Conservation (phyloP, 2,888 invertebrate species). For the Drosophila hamatofila region DNA sequence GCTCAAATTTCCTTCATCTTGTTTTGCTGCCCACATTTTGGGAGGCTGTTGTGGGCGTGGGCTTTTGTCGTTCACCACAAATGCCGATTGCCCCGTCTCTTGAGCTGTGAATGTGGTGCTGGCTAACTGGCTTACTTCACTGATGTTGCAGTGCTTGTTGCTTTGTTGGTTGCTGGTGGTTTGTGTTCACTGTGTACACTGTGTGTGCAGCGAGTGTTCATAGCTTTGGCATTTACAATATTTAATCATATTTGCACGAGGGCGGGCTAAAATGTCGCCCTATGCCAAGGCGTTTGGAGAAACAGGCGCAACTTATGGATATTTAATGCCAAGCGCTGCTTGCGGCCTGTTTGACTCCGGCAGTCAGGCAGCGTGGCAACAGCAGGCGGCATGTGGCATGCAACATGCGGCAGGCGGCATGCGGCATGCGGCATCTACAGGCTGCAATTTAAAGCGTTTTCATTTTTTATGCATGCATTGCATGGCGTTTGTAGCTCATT, state of each 20-base stretch:
- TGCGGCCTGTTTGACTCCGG: conserved; percentile 25
- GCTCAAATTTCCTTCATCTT: neutral
- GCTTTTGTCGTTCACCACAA: conserved; percentile 19
- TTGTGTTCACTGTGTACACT: neutral
- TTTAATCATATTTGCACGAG: conserved; percentile 73
- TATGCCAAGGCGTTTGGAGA: conserved; percentile 25
- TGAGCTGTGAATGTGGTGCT: conserved; percentile 26
- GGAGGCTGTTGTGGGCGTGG: conserved; percentile 21
- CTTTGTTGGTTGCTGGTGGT: conserved; percentile 9
- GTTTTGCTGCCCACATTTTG: conserved; percentile 11
- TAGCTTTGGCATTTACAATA: conserved; percentile 77
- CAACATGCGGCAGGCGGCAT: conserved; percentile 25
- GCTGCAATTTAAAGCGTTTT: conserved; percentile 71
- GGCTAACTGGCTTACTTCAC: conserved; percentile 13
- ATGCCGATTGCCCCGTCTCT: conserved; percentile 15
- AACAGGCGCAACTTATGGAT: conserved; percentile 51
- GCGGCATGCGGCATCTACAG: conserved; percentile 30
- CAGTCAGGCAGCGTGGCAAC: conserved; percentile 31
- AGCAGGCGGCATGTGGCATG: conserved; percentile 35
- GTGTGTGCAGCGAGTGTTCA: conserved; percentile 18
- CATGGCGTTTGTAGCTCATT: conserved; percentile 78
- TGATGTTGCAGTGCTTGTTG: conserved; percentile 7
- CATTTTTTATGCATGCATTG: conserved; percentile 76
- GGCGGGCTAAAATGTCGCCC: conserved; percentile 39
- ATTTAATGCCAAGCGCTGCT: conserved; percentile 43